Evolutionary conservation across 2,888 invertebrate genomes (phyloP).

Genomic region (Hemaris fuciformis): DNA sequence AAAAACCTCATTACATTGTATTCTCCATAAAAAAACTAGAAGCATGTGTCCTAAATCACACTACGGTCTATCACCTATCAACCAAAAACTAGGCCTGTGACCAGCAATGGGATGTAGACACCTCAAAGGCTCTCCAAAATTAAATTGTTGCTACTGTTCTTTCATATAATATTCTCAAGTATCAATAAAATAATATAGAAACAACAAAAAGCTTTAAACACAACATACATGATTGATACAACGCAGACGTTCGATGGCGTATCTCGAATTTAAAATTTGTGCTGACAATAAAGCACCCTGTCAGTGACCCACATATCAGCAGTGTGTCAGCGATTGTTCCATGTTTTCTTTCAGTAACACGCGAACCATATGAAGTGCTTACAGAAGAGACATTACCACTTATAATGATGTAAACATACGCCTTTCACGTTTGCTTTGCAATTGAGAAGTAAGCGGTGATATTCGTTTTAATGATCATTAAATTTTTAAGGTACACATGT

Average conservation of each 20-base stretch:
- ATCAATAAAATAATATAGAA: no score
- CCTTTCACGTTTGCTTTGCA: not conserved
- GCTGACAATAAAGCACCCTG: slow-evolving; percentile 8
- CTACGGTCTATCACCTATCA: no score
- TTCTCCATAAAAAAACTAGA: no score
- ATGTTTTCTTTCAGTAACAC: slow-evolving; percentile 1
- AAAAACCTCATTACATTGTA: no score
- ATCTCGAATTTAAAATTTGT: not conserved
- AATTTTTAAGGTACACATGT: slow-evolving; percentile 1
- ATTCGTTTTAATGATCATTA: slow-evolving; percentile 6
- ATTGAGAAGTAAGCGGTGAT: not conserved
- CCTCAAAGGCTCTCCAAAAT: no score
- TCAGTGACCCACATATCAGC: not conserved
- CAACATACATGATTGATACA: not conserved
- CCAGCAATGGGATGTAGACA: no score
- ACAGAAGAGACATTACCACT: not conserved
- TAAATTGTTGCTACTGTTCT: no score
- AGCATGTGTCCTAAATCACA: no score
- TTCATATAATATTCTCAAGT: no score
- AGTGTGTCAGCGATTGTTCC: not conserved
- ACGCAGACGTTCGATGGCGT: not conserved
- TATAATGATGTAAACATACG: slow-evolving; percentile 5
- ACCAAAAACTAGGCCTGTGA: no score
- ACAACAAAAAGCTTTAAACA: not conserved
- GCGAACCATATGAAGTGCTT: not conserved